Base-by-base conservation (phyloP, 2,888 invertebrate genomes). In the Nomada fabriciana region DNA sequence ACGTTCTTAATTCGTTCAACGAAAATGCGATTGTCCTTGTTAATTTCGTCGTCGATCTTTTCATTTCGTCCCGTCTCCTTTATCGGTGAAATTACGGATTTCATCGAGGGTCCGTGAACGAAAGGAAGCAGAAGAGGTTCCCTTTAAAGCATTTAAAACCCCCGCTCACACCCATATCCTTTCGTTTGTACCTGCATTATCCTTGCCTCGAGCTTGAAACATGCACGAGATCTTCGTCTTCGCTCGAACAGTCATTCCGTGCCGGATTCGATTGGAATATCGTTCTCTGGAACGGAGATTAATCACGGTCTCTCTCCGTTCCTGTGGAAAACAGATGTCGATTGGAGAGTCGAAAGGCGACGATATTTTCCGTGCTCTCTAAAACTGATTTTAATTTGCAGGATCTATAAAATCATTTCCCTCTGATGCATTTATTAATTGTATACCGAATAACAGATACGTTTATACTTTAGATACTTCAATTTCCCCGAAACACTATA, bases 1-100 rank as follows among this genome's bases (percentile, higher is more conserved):
- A 42, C 43, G 82, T 79, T 76, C 74, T 77, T 77, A 70, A 77
- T 67, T 84, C 77, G 64, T 64, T 70, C 53, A n/a, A 64, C 64
- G 50, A 23, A 36, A 59, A n/a, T 59, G 18, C 69, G 72, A 79
- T 83, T 67, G 72, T 53, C 11, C 23, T 36, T 57, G 74, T 61
- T 53, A 43, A 63, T 68, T 74, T 68, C 36, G 20, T 15, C 43
- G 65, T 57, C 55, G 64, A 72, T 72, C 69, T 72, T 55, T 64
- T 36, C 20, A 5, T 43, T 59, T 23, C 47, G 57, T 18, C 11
- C 13, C 42, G 47, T 29, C 36, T 50, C 47, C 3, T 68, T 74
- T 53, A 64, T 73, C 50, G 60, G 36, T 11, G 53, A 70, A 75
- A 70, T 81, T 78, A 64, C 69, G 78, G 63, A 75, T 61, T 70